A percentile compares a stretch with the other conserved stretches of the same genome.
These are phyloP conservation scores for Nineta flava DNA, from an alignment of 2,888 invertebrate species.

Conservation along the genomic window DNA sequence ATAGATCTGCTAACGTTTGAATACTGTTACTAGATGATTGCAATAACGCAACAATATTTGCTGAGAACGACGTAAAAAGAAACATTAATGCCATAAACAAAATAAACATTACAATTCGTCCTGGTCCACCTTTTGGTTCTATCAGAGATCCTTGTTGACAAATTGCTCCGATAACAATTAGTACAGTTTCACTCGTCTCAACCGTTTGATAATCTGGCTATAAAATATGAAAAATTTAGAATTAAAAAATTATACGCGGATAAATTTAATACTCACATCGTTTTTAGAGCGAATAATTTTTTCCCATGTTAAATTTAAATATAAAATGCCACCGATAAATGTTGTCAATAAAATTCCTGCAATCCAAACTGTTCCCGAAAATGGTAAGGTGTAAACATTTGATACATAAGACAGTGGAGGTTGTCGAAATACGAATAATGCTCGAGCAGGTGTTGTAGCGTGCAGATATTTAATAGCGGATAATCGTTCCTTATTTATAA, in stretches of 20 bases:
- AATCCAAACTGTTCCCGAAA: conserved; percentile 45
- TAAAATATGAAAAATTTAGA: neutral
- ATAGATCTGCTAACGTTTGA: conserved; percentile 34
- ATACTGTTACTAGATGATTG: conserved; percentile 45
- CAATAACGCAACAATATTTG: conserved; percentile 48
- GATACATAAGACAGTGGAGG: conserved; percentile 46
- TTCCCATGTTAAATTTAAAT: conserved; percentile 30
- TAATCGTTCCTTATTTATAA: conserved; percentile 22
- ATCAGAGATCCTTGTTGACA: conserved; percentile 31
- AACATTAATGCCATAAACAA: conserved; percentile 30
- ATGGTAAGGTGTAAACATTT: conserved; percentile 50
- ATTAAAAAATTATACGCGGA: too few relatives aligned
- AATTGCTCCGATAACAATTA: conserved; percentile 30
- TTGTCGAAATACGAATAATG: conserved; percentile 45
- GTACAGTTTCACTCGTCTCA: conserved; percentile 15
- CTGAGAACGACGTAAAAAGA: conserved; percentile 47
- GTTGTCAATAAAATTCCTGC: conserved; percentile 34
- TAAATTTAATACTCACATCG: too few relatives aligned
- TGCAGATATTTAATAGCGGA: conserved; percentile 35
- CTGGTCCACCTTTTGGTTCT: conserved; percentile 29
- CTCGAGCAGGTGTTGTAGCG: conserved; percentile 34
- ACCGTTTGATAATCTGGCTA: neutral
- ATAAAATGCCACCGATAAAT: conserved; percentile 30
- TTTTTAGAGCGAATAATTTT: conserved; percentile 13
- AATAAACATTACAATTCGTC: conserved; percentile 25